A percentile compares a stretch with the other conserved stretches of the same genome.
Evolutionary conservation across 2,113 vertebrate species (phyloP).

Genomic region (Barnardius zonarius): DNA sequence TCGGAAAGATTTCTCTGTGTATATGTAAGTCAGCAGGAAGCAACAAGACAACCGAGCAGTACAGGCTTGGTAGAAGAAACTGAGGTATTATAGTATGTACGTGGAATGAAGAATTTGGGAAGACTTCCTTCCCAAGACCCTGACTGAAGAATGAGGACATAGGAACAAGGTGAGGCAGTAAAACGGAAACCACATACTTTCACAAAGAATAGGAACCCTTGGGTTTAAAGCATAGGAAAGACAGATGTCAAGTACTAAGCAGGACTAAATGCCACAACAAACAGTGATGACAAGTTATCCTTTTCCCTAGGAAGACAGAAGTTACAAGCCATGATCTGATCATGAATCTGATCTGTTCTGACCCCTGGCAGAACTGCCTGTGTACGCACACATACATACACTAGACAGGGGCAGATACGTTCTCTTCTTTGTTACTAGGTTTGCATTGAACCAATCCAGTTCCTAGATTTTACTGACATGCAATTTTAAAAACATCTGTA

Average conservation of each 20-base stretch:
- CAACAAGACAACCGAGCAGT: not conserved
- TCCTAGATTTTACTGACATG: not conserved
- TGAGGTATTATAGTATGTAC: fast-evolving
- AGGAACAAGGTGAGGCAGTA: not conserved
- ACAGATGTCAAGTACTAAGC: not conserved
- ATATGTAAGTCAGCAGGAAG: not conserved
- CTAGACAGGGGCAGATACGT: fast-evolving
- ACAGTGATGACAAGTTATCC: not conserved
- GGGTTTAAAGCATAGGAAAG: not conserved
- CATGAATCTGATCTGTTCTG: not conserved
- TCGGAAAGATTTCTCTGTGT: not conserved
- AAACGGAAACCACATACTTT: fast-evolving
- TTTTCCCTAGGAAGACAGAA: not conserved
- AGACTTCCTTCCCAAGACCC: not conserved
- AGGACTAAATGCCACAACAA: not conserved
- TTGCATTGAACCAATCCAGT: not conserved
- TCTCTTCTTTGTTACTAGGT: not conserved
- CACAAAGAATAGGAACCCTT: not conserved
- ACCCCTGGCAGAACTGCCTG: not conserved
- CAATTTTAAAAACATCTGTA: not conserved
- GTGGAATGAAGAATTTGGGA: not conserved
- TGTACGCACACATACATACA: not conserved
- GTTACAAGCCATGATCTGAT: not conserved
- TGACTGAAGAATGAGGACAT: fast-evolving
- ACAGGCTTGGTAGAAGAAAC: not conserved